Percentiles rank a stretch among this genome's conserved stretches.
These are phyloP conservation scores for Coendou prehensilis DNA, from an alignment of 2,797 vertebrate genomes.

Conservation along the genomic window DNA sequence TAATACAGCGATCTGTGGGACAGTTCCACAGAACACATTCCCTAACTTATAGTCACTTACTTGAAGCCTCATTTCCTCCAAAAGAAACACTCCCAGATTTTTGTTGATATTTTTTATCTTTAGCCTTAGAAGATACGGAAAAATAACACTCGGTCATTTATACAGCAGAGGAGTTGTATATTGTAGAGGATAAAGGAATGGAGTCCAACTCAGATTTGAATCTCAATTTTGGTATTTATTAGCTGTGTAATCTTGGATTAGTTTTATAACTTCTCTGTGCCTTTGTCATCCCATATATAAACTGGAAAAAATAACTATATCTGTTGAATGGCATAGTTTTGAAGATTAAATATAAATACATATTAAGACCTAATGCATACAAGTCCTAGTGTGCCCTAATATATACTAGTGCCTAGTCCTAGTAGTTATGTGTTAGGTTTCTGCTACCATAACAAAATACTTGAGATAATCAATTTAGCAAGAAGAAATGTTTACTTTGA, in stretches of 20 bases:
- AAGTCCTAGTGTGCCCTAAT: background rate
- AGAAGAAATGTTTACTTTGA: background rate
- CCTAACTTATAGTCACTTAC: background rate
- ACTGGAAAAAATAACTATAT: background rate
- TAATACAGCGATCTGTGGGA: background rate
- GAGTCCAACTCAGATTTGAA: background rate
- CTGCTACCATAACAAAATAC: background rate
- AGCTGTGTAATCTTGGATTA: background rate
- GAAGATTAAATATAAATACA: background rate
- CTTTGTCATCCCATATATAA: conserved; percentile 9
- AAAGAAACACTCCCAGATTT: background rate
- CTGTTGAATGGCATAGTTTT: background rate
- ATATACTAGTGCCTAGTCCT: background rate
- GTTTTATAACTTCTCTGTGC: background rate
- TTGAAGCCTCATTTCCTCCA: background rate
- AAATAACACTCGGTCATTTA: background rate
- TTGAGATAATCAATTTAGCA: background rate
- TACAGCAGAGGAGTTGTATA: background rate
- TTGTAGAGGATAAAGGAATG: background rate
- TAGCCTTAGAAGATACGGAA: background rate
- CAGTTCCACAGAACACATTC: background rate
- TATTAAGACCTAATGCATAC: background rate
- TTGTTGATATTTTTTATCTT: background rate
- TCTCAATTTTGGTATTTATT: background rate
- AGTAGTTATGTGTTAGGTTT: background rate